Evolutionary conservation across 2,888 invertebrate species (phyloP).

Genomic region (Amphipoea lucens): DNA sequence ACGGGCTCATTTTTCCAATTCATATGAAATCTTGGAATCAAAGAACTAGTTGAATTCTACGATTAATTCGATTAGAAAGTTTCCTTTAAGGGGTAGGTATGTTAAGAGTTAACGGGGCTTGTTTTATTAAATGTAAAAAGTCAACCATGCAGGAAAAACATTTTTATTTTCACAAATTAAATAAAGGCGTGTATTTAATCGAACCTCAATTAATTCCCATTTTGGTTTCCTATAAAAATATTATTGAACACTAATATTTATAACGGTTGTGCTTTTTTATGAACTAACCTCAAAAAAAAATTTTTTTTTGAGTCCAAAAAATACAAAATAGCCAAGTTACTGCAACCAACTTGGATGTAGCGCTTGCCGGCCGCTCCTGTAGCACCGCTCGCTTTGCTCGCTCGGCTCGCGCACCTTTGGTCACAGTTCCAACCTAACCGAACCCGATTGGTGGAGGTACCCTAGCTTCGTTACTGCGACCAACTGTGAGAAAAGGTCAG

Average conservation of each 20-base stretch:
- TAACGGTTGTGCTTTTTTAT: not conserved
- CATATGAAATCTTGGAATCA: constrained; percentile 16
- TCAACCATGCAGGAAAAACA: not conserved
- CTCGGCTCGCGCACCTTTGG: not conserved
- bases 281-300: not conserved
- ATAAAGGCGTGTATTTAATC: not conserved
- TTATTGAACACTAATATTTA: not conserved
- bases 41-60: constrained; percentile 12
- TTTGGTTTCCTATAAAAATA: not conserved
- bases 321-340: not conserved
- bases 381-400: not conserved
- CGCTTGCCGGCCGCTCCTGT: too few relatives aligned
- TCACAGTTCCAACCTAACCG: not conserved
- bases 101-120: not conserved
- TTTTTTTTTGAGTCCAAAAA: not conserved
- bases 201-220: not conserved
- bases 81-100: not conserved
- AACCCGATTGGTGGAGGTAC: not conserved
- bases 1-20: constrained; percentile 21
- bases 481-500: not conserved
- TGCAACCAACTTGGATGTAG: not conserved
- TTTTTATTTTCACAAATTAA: not conserved
- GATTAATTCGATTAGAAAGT: constrained; percentile 18
- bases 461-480: not conserved
- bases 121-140: not conserved